Evolutionary conservation across 2,888 invertebrate genomes (phyloP), one percentile per base, ranked within the genome.

Genomic region (Plemyria rubiginata): DNA sequence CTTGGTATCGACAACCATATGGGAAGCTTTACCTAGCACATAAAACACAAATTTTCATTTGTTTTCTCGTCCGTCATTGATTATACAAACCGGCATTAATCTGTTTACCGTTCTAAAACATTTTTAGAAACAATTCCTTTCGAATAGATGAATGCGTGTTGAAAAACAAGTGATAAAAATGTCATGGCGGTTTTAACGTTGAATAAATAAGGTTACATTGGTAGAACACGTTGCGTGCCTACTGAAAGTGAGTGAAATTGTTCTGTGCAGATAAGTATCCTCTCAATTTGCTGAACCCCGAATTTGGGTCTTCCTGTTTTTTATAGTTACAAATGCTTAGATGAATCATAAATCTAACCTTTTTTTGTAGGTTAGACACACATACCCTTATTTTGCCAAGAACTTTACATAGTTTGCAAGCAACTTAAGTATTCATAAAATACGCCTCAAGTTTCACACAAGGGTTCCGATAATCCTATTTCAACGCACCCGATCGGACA

Each of bases 21-120:
- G 60, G 62, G 11, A 62, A 54, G 43, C 49, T 50, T 61, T 59
- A 63, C 53, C 41, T 4, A 49, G 11, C 55, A 53, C 67, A 60
- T 70, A 67, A 70, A 67, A 59, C 48, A 53, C 46, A 36, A 50
- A 59, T 60, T 60, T 54, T 64, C 28, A 60, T 60, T 64, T 41
- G 48, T 59, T 49, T 48, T 60, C 67, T 61, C 62, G 46, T 22
- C 28, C 51, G 41, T 22, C 46, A 32, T 55, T 66, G 48, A 56
- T 58, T 66, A 46, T 28, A 62, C 40, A 60, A 60, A 49, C 62
- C 57, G 58, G 43, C 60, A 29, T 68, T 60, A 60, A 62, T 54
- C 50, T 70, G 60, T 64, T 67, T 67, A 63, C 50, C 36, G 43
- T 57, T 53, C 56, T 43, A 29, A 56, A 56, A 59, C 36, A 29